Evolutionary conservation across 2,113 vertebrate species (phyloP), one percentile per base, ranked within the genome.

Genomic region (Nanorana parkeri): DNA sequence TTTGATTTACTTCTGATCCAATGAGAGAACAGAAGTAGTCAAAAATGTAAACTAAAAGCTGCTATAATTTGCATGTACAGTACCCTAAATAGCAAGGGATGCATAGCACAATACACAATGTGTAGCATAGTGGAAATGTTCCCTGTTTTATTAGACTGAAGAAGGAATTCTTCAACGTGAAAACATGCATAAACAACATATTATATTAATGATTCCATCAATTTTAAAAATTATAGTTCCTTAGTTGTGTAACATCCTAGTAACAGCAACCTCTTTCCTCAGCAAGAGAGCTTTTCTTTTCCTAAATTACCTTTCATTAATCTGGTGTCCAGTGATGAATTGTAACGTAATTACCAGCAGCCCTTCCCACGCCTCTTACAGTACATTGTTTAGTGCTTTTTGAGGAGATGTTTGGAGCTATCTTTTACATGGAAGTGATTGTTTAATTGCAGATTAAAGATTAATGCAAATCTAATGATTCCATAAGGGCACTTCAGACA

Each of bases 361-460:
- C 73, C 85, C 84, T 85, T 75, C 83, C 84, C 79, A 87, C 60
- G 23, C 87, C 88, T 87, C 89, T 92, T 89, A 93, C 93, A 90
- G 92, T 93, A 89, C 88, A 91, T 91, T 85, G 90, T 91, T 86
- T 82, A 79, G 85, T 88, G 89, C 77, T 81, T 88, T 89, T 91
- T 88, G 87, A 84, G 89, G 89, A 91, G 91, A 90, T 91, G 90
- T 92, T 94, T 92, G 89, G 86, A 89, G 89, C 92, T 90, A 92
- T 94, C 90, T 93, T 93, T 93, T 95, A 92, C 92, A 91, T 90
- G 90, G 88, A 91, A 91, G 88, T 92, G 93, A 95, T 93, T 93
- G 91, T 94, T 93, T 95, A 94, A 94, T 92, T 91, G 92, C 92
- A 92, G 93, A 96, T 96, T 94, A 95, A 93, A 95, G 94, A 95